Percentiles rank a stretch among this genome's conserved stretches.
These are phyloP conservation scores for Isurus oxyrinchus DNA, from an alignment of 2,113 vertebrate species.

Conservation along the genomic window DNA sequence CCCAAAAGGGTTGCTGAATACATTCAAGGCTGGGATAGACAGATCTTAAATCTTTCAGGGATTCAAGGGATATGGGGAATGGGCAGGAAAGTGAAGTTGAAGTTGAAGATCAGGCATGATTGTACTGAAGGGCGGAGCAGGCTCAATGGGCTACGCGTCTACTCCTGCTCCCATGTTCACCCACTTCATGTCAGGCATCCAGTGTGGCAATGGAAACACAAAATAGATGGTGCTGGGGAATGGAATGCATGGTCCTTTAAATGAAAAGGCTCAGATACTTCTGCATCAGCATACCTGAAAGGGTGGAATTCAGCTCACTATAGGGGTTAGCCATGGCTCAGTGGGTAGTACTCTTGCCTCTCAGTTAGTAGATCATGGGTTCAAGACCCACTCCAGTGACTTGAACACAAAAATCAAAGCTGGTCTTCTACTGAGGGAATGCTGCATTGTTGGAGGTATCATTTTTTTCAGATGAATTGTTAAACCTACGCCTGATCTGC, in stretches of 20 bases:
- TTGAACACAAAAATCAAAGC: not conserved
- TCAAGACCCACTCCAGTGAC: not conserved
- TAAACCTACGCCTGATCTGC: not conserved
- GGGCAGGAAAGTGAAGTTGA: too few species aligned
- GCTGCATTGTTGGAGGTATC: not conserved
- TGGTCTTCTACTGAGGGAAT: not conserved
- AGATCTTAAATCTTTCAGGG: too few species aligned
- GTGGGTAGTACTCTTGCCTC: not conserved
- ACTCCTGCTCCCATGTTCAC: too few species aligned
- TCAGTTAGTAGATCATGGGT: not conserved
- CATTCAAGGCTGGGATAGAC: too few species aligned
- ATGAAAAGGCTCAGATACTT: too few species aligned
- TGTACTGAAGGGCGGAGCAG: too few species aligned
- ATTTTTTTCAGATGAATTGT: not conserved
- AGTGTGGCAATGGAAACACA: not conserved
- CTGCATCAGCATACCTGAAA: too few species aligned
- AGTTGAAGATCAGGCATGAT: too few species aligned
- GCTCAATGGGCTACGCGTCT: too few species aligned
- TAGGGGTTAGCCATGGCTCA: not conserved
- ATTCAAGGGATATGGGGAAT: too few species aligned
- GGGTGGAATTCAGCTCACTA: not conserved
- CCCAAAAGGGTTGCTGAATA: too few species aligned
- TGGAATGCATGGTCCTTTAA: not conserved
- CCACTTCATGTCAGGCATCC: not conserved
- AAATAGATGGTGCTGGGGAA: not conserved